Base-by-base conservation (phyloP, 1,140 invertebrate species). In the Idris sp. region DNA sequence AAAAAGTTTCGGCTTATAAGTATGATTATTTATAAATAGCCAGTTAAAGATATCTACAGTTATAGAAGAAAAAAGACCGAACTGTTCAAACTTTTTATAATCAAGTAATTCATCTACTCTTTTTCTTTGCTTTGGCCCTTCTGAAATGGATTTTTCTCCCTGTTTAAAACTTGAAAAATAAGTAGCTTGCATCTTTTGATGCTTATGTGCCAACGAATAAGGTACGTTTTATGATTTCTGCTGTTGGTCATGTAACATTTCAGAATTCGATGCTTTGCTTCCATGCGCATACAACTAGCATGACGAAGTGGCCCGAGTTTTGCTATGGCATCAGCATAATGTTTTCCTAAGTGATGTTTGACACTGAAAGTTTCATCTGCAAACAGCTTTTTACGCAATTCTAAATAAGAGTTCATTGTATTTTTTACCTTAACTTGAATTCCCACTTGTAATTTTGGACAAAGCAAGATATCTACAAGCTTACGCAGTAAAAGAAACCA, bases 291-390 rank as follows among this genome's bases (percentile, higher is more conserved):
- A 16, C 25, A 48, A 6, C 25, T 31, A 18, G 31, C 16, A 18
- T 48, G 28, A 6, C 15, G 14, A 15, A 18, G 43, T 14, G 28
- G 43, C 18, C 43, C 43, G 18, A 31, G 7, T 15, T 16, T 8
- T 48, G 14, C 8, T 16, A 31, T 31, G n/a, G 31, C 30, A n/a
- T 48, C 13, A 9, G 43, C 10, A 16, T 48, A 48, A 48, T 48
- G 25, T n/a, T 31, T 8, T 31, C 30, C 30, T 4, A n/a, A 16
- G n/a, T 48, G 43, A 14, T 48, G 43, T 31, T 31, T 48, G 8
- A 28, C 26, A 18, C 31, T 48, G 7, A 48, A 13, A 6, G 0
- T 28, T 25, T 44, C 41, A 1, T 2, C 4, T 10, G 19, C n/a
- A 14, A 44, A 44, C 5, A 44, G 11, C 13, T 44, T 18, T 40